These are phyloP conservation scores for Apoda limacodes DNA, from an alignment of 2,888 invertebrate species.

Conservation along the genomic window DNA sequence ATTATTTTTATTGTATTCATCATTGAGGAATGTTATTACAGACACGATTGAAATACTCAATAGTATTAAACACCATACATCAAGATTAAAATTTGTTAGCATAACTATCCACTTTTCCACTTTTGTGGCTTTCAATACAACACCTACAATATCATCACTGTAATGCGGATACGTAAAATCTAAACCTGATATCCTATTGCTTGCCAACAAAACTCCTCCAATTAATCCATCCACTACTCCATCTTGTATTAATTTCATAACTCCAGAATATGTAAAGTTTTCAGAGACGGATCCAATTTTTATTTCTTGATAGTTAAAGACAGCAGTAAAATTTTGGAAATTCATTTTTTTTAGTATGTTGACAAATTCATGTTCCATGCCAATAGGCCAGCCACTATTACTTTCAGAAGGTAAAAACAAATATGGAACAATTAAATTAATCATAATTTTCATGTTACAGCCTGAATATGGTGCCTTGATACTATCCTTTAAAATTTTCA, in stretches of 20 bases:
- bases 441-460: conserved; percentile 9
- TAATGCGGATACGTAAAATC: conserved; percentile 13
- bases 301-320: not conserved
- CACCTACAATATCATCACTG: conserved; percentile 6
- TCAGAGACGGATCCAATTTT: conserved; percentile 5
- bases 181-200: conserved; percentile 8
- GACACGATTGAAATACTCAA: conserved; percentile 1
- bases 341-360: conserved; percentile 5
- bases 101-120: conserved; percentile 12
- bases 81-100: conserved; percentile 6
- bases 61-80: conserved; percentile 7
- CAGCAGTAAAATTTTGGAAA: conserved; percentile 5
- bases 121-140: conserved; percentile 9
- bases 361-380: conserved; percentile 13
- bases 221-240: conserved; percentile 7
- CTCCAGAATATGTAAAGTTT: conserved; percentile 10
- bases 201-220: conserved; percentile 7
- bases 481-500: conserved; percentile 2
- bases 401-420: conserved; percentile 1
- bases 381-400: conserved; percentile 1
- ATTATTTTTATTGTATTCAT: too few species aligned
- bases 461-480: conserved; percentile 8
- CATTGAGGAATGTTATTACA: too few species aligned
- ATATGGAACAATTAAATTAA: conserved; percentile 4
- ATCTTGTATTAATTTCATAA: conserved; percentile 4